Percentiles rank a stretch among this genome's conserved stretches.
These are phyloP conservation scores for Drosophila aff. DNA, from an alignment of 1,140 invertebrate genomes.

Conservation along the genomic window DNA sequence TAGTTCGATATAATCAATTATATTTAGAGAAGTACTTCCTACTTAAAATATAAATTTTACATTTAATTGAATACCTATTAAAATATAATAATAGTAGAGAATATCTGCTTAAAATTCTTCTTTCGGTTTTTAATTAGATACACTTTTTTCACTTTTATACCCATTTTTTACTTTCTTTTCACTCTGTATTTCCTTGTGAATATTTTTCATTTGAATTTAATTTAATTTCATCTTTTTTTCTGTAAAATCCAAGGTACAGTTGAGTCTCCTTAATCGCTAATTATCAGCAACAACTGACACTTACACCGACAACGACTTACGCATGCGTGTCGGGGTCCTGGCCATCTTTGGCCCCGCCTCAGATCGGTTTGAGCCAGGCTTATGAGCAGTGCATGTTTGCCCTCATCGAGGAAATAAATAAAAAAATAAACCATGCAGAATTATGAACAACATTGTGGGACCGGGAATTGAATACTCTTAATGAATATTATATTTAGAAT, in stretches of 20 bases:
- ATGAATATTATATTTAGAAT: background rate
- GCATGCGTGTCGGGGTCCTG: slow-evolving; percentile 76
- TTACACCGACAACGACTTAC: slow-evolving; percentile 78
- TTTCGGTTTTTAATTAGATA: no score
- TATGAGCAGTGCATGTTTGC: slow-evolving; percentile 70
- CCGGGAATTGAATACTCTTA: slow-evolving; percentile 13
- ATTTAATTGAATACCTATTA: no score
- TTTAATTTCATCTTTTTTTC: background rate
- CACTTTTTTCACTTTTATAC: no score
- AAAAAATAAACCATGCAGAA: background rate
- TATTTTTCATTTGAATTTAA: background rate
- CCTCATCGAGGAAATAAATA: slow-evolving; percentile 48
- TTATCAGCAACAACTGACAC: slow-evolving; percentile 79
- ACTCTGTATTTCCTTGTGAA: no score
- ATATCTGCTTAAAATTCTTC: rapidly evolving
- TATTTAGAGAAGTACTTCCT: background rate
- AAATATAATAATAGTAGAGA: background rate
- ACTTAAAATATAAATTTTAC: background rate
- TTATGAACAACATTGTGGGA: background rate
- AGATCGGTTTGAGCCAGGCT: slow-evolving; percentile 28
- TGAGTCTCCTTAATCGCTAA: slow-evolving; percentile 73
- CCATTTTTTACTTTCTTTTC: background rate
- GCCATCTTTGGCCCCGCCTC: background rate
- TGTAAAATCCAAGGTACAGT: slow-evolving; percentile 46
- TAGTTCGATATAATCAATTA: background rate